Evolutionary conservation across 2,797 vertebrate species (phyloP).

Genomic region (Artibeus lituratus): DNA sequence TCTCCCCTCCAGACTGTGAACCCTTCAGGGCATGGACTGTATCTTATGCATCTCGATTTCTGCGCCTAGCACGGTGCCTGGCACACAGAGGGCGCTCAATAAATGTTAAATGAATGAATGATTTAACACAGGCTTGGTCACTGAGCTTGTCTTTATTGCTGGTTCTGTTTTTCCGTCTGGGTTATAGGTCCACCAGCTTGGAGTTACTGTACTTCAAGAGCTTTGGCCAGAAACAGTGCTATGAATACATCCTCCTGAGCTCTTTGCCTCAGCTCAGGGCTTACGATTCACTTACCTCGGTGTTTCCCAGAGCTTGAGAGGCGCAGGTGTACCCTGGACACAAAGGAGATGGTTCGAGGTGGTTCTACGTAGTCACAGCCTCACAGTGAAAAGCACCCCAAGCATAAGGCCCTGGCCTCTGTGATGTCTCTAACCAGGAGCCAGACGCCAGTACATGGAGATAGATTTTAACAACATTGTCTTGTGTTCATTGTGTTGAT

Average conservation of each 20-base stretch:
- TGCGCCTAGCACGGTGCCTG: slow-evolving; percentile 74
- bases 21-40: slow-evolving; percentile 75
- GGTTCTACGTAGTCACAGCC: background rate
- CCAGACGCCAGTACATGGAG: background rate
- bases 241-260: background rate
- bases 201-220: background rate
- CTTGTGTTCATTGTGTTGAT: background rate
- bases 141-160: background rate
- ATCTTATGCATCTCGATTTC: slow-evolving; percentile 75
- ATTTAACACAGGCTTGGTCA: slow-evolving; percentile 39
- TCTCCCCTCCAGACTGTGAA: slow-evolving; percentile 75
- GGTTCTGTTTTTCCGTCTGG: background rate
- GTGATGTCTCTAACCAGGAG: background rate
- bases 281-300: background rate
- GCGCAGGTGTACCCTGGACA: background rate
- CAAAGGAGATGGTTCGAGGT: background rate
- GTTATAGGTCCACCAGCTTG: background rate
- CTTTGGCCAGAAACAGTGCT: background rate
- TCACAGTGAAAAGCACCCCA: background rate
- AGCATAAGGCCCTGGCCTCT: background rate
- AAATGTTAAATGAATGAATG: slow-evolving; percentile 74
- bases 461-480: background rate
- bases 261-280: background rate
- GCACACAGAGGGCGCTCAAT: slow-evolving; percentile 75
- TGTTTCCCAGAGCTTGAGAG: background rate